A percentile compares a stretch with the other conserved stretches of the same genome.
Conservation (phyloP, 2,113 vertebrate species). For the Chamaea fasciata region DNA sequence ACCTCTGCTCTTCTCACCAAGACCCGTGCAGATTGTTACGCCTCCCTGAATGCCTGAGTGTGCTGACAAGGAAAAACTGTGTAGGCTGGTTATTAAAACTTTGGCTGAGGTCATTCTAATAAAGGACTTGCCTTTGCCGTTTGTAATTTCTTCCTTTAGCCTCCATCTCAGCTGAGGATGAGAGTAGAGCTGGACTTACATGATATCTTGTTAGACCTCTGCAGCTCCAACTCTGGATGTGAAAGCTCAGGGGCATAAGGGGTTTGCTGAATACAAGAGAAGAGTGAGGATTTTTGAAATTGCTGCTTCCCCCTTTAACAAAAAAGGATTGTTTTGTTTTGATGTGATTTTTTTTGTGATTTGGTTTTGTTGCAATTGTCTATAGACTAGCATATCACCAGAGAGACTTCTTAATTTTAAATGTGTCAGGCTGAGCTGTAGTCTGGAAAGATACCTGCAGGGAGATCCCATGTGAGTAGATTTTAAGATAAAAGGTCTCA, state of each 20-base stretch:
- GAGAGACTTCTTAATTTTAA: background rate
- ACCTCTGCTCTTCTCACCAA: slow-evolving; percentile 16
- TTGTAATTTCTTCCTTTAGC: background rate
- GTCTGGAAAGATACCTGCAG: background rate
- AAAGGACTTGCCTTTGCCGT: background rate
- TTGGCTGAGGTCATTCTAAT: background rate
- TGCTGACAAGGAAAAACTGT: background rate
- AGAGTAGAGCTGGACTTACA: background rate
- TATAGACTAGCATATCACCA: background rate
- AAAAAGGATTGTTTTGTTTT: background rate
- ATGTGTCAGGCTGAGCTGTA: background rate
- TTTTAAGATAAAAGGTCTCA: background rate
- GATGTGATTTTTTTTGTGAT: background rate
- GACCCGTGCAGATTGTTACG: background rate
- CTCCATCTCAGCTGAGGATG: background rate
- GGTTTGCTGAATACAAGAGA: background rate
- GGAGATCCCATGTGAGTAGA: background rate
- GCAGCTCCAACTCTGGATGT: background rate
- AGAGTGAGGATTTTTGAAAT: background rate
- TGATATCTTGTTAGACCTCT: background rate
- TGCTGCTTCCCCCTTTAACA: background rate
- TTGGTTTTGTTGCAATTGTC: background rate
- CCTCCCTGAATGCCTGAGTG: background rate
- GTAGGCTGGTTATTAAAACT: background rate
- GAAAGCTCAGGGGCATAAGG: background rate